phyloP scores from a whole-genome alignment of 2,888 invertebrate genomes.

The Drosophila rellima region DNA sequence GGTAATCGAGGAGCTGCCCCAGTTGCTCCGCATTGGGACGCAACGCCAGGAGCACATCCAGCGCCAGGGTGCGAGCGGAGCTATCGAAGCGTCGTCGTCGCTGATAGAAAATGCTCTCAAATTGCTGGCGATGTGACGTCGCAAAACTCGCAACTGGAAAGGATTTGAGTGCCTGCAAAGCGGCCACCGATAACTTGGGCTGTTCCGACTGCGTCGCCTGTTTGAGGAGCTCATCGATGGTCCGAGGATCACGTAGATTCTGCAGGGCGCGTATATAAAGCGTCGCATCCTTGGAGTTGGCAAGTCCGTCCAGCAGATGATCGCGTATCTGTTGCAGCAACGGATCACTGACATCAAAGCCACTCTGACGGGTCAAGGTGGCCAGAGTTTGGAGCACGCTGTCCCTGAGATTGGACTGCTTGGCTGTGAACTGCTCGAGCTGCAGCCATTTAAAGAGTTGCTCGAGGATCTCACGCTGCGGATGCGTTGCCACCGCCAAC shows the following conservation, averaged over 20 bases:
- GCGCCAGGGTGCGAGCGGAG: constrained; percentile 89
- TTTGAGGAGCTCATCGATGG: constrained; percentile 88
- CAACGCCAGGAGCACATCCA: constrained; percentile 89
- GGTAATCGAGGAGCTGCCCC: constrained; percentile 86
- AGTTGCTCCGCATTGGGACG: constrained; percentile 87
- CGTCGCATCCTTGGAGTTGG: constrained; percentile 60
- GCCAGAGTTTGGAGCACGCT: constrained; percentile 89
- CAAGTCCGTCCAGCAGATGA: constrained; percentile 84
- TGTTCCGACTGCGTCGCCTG: constrained; percentile 85
- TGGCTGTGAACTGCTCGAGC: constrained; percentile 86
- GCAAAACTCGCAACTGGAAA: constrained; percentile 85
- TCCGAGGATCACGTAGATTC: constrained; percentile 88
- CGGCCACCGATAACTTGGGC: constrained; percentile 88
- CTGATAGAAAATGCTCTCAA: constrained; percentile 88
- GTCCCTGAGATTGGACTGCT: constrained; percentile 88
- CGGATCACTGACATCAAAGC: constrained; percentile 73
- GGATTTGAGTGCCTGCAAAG: constrained; percentile 89
- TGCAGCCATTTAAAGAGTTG: constrained; percentile 70
- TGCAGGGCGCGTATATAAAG: constrained; percentile 89
- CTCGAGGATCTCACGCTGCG: constrained; percentile 87
- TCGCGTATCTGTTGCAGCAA: constrained; percentile 79
- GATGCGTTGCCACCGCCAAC: constrained; percentile 89
- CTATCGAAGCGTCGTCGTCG: constrained; percentile 88
- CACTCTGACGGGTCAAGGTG: constrained; percentile 87
- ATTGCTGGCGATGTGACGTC: constrained; percentile 86